A percentile compares a stretch with the other conserved stretches of the same genome.
Evolutionary conservation across 2,797 vertebrate species (phyloP).

Genomic region (Myotis planiceps): DNA sequence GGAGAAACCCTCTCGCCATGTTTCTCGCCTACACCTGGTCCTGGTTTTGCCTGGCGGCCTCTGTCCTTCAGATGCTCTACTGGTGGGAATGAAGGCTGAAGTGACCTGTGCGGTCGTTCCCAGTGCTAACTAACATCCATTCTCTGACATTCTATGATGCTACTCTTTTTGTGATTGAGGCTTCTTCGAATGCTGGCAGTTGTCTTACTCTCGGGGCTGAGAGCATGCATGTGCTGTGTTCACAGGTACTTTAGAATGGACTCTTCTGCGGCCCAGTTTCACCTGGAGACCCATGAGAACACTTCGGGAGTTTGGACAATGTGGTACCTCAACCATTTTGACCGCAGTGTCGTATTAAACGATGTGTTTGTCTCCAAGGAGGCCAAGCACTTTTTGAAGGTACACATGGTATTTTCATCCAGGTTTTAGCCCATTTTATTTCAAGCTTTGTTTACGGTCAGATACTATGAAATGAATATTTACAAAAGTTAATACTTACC

Average conservation of each 20-base stretch:
- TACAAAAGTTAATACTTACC: not conserved
- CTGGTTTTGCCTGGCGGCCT: not conserved
- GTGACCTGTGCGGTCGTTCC: fast-evolving
- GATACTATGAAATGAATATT: not conserved
- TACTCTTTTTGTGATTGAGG: not conserved
- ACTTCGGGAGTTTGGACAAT: slow-evolving; percentile 91
- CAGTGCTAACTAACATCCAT: fast-evolving
- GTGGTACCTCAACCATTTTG: slow-evolving; percentile 93
- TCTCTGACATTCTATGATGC: fast-evolving
- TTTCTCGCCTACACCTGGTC: not conserved
- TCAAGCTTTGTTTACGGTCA: slow-evolving; percentile 14
- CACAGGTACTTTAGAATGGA: slow-evolving; percentile 87
- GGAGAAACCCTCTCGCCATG: fast-evolving
- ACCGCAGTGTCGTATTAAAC: slow-evolving; percentile 88
- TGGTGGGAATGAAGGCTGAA: not conserved
- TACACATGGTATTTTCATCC: slow-evolving; percentile 71
- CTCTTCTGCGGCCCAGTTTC: slow-evolving; percentile 88
- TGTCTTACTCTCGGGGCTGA: not conserved
- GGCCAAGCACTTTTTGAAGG: slow-evolving; percentile 90
- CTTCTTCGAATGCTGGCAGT: fast-evolving
- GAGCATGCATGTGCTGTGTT: not conserved
- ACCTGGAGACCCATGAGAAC: slow-evolving; percentile 89
- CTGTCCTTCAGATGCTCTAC: not conserved
- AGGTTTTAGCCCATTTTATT: not conserved
- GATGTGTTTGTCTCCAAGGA: slow-evolving; percentile 91